Evolutionary conservation across 1,140 invertebrate species (phyloP).

Genomic region (Procambarus virginalis): DNA sequence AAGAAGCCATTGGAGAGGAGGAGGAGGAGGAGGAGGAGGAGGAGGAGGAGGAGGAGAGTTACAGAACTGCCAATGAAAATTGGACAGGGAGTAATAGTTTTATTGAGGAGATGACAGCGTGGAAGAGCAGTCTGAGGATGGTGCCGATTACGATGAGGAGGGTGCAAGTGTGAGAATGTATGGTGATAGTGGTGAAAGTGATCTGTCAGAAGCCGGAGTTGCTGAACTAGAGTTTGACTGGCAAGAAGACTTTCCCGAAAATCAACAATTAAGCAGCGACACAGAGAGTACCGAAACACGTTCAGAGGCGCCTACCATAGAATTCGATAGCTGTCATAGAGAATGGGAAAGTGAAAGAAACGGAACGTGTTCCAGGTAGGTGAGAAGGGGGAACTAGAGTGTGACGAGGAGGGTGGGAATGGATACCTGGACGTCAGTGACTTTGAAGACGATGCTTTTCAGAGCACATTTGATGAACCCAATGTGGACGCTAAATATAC

Average conservation of each 20-base stretch:
- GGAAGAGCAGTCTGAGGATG: neutral
- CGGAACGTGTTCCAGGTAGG: neutral
- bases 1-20: neutral
- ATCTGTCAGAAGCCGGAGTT: neutral
- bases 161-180: neutral
- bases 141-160: neutral
- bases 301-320: neutral
- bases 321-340: neutral
- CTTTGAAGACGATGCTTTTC: neutral
- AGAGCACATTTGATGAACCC: neutral
- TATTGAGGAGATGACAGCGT: neutral
- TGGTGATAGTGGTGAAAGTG: neutral
- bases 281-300: no score
- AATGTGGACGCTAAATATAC: neutral
- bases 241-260: neutral
- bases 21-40: neutral
- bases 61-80: neutral
- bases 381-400: neutral
- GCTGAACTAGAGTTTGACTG: neutral
- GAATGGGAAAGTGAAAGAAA: conserved; percentile 28
- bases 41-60: neutral
- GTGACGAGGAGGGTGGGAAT: neutral
- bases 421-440: neutral
- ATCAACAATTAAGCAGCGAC: neutral
- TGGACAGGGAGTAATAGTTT: neutral